These are phyloP conservation scores for Spatula versicolor DNA, from an alignment of 2,797 vertebrate species.

Conservation along the genomic window DNA sequence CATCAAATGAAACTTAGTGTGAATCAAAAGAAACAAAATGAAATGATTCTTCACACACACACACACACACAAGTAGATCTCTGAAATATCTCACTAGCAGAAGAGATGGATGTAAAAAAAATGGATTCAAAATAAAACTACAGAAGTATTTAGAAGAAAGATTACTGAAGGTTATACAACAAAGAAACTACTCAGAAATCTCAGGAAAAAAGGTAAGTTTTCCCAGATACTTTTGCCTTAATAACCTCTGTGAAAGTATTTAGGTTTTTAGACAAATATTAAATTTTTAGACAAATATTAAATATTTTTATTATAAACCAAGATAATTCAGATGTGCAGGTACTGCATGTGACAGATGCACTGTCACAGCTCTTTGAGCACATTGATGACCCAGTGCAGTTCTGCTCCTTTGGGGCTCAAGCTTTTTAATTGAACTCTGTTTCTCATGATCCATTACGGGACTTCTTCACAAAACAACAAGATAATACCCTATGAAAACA, in stretches of 20 bases:
- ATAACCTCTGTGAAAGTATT: not conserved
- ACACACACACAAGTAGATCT: not conserved
- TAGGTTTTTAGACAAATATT: not conserved
- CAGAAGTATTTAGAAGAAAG: not conserved
- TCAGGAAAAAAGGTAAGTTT: not conserved
- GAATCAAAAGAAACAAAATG: not conserved
- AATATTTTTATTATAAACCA: not conserved
- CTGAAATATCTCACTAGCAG: not conserved
- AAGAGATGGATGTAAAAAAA: not conserved
- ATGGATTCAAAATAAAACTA: not conserved
- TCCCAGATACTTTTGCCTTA: not conserved
- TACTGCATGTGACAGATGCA: not conserved
- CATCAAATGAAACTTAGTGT: not conserved
- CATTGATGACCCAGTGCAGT: not conserved
- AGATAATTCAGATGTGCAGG: not conserved
- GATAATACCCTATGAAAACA: not conserved
- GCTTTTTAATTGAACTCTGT: not conserved
- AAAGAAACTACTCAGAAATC: not conserved
- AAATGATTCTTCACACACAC: not conserved
- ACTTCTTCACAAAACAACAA: not conserved
- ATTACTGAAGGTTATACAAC: not conserved
- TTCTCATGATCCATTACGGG: not conserved
- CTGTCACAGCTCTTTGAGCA: not conserved
- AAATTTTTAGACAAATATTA: not conserved
- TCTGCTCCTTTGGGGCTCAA: not conserved